These are phyloP conservation scores for Stenichneumon culpator DNA, from an alignment of 2,888 invertebrate species.

Conservation along the genomic window DNA sequence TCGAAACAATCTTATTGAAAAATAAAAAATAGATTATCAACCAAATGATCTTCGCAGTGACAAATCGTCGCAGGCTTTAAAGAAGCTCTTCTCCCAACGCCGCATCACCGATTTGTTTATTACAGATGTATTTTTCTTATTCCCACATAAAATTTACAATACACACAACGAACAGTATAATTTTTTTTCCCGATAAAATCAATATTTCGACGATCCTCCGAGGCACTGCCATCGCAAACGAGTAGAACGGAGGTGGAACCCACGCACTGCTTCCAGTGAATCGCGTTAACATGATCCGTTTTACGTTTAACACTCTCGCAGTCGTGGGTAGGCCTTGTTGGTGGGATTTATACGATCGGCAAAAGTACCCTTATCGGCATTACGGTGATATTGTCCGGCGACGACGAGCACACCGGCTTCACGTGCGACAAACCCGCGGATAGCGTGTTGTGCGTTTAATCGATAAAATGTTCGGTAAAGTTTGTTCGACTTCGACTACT, in stretches of 20 bases:
- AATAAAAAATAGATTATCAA: background rate
- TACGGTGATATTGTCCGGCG: slow-evolving; percentile 39
- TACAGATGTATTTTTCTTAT: background rate
- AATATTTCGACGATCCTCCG: background rate
- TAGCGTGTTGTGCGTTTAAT: slow-evolving; percentile 14
- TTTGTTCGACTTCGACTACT: slow-evolving; percentile 47
- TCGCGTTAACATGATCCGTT: slow-evolving; percentile 41
- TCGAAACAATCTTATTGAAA: too few relatives aligned
- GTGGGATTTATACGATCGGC: slow-evolving; percentile 38
- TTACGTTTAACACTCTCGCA: slow-evolving; percentile 28
- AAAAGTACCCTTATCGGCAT: slow-evolving; percentile 35
- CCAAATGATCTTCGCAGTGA: background rate
- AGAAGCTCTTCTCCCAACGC: background rate
- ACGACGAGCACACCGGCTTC: slow-evolving; percentile 8
- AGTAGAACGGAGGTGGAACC: background rate
- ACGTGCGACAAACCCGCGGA: background rate
- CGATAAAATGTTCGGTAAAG: slow-evolving; percentile 40
- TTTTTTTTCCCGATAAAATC: too few relatives aligned
- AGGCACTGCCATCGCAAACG: background rate
- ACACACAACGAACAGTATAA: background rate
- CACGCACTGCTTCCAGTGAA: slow-evolving; percentile 3
- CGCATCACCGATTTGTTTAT: background rate
- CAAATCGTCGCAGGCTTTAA: background rate
- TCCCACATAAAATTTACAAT: background rate
- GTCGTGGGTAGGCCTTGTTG: background rate